Percentiles rank a stretch among this genome's conserved stretches.
These are phyloP conservation scores for Fopius arisanus DNA, from an alignment of 1,140 invertebrate genomes.

Conservation along the genomic window DNA sequence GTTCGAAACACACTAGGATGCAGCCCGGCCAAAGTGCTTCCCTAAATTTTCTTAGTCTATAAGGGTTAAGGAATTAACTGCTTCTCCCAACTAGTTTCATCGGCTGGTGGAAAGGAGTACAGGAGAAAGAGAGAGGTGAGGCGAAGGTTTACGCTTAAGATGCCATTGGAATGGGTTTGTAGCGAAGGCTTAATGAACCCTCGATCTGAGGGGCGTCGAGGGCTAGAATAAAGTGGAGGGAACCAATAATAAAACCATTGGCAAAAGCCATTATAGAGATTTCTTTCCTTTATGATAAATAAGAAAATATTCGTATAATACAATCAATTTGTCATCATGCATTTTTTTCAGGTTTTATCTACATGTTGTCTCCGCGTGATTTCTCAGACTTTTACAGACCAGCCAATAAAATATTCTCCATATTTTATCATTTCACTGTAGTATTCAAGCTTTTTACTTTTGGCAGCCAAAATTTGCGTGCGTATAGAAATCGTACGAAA, in stretches of 20 bases:
- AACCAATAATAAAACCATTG: conserved; percentile 37
- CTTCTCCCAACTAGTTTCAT: conserved; percentile 39
- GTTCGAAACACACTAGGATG: neutral
- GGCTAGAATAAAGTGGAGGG: conserved; percentile 17
- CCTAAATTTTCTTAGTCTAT: conserved; percentile 61
- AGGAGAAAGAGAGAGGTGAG: neutral
- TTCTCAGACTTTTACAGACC: no score
- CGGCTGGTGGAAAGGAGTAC: conserved; percentile 29
- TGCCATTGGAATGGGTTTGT: conserved; percentile 29
- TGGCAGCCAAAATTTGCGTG: no score
- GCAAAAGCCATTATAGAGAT: conserved; percentile 63
- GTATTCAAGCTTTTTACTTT: no score
- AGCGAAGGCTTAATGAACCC: conserved; percentile 51
- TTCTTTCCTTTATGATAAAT: conserved; percentile 64
- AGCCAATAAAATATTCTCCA: no score
- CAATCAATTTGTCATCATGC: neutral
- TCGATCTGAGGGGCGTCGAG: conserved; percentile 26
- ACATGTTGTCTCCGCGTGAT: no score
- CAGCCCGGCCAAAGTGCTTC: conserved; percentile 15
- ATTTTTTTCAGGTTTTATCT: no score
- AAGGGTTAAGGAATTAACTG: conserved; percentile 64
- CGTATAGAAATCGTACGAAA: no score
- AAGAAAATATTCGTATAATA: conserved; percentile 43
- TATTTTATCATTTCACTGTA: no score
- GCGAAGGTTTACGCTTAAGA: neutral